A percentile compares a stretch with the other conserved stretches of the same genome.
Evolutionary conservation across 1,140 invertebrate species (phyloP).

Genomic region (Hyphantria cunea): DNA sequence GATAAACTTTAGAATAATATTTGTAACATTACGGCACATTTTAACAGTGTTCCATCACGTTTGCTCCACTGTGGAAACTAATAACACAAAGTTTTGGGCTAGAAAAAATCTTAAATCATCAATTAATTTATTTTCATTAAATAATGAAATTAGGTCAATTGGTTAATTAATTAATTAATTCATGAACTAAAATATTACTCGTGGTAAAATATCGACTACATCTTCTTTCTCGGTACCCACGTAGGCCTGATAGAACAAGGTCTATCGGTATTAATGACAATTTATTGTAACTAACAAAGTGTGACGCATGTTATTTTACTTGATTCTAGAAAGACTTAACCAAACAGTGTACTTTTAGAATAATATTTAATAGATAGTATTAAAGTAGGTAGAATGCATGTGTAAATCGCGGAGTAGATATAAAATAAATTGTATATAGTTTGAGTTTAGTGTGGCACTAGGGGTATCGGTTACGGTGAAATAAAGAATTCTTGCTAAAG

Average conservation of each 20-base stretch:
- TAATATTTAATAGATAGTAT: neutral
- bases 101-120: too few relatives aligned
- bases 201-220: too few relatives aligned
- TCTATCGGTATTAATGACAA: too few relatives aligned
- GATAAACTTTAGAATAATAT: slow-evolving; percentile 9
- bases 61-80: too few relatives aligned
- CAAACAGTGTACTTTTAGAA: neutral
- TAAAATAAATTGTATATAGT: slow-evolving; percentile 3
- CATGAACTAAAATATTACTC: too few relatives aligned
- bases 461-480: slow-evolving; percentile 55
- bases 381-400: neutral
- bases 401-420: neutral
- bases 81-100: too few relatives aligned
- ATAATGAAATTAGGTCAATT: too few relatives aligned
- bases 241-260: too few relatives aligned
- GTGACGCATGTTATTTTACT: slow-evolving; percentile 24
- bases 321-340: slow-evolving; percentile 1
- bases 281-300: slow-evolving; percentile 30
- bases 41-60: neutral
- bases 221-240: too few relatives aligned
- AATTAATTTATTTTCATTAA: too few relatives aligned
- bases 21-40: slow-evolving; percentile 4
- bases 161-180: too few relatives aligned
- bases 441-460: slow-evolving; percentile 40
- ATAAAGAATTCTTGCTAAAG: slow-evolving; percentile 57